phyloP scores from a whole-genome alignment of 2,113 vertebrate genomes.

The Rafetus swinhoei region DNA sequence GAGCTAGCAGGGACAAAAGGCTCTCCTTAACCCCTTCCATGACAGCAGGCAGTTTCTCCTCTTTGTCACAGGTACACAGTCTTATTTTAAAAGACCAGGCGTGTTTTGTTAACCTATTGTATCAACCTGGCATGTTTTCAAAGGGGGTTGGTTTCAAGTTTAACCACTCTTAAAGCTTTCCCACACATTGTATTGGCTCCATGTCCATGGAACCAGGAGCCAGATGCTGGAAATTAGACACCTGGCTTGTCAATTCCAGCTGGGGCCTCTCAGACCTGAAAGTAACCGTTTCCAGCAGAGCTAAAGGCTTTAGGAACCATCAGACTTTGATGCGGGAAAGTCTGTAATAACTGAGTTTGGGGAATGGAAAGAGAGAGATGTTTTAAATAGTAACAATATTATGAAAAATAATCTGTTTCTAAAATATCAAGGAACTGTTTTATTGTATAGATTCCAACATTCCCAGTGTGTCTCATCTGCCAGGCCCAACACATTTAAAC shows the following conservation, averaged over 20 bases:
- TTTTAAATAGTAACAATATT: not conserved
- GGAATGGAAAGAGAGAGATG: not conserved
- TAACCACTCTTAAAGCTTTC: not conserved
- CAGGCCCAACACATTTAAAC: not conserved
- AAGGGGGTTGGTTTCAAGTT: conserved; percentile 6
- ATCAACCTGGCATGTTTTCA: conserved; percentile 25
- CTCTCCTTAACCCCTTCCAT: not conserved
- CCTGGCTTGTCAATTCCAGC: not conserved
- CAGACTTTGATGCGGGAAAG: not conserved
- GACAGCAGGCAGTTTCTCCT: not conserved
- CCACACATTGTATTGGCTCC: conserved; percentile 17
- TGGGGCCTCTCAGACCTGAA: not conserved
- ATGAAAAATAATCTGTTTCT: not conserved
- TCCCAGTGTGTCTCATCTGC: not conserved
- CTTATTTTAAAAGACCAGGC: not conserved
- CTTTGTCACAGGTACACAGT: not conserved
- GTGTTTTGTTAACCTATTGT: not conserved
- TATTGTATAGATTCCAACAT: not conserved
- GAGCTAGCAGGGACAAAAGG: not conserved
- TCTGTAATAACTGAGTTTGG: not conserved
- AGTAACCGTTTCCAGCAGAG: not conserved
- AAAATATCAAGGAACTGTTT: not conserved
- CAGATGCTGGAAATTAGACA: not conserved
- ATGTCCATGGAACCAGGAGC: not conserved
- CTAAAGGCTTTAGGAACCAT: not conserved